Evolutionary conservation across 2,113 vertebrate species (phyloP).

Genomic region (Pterocles gutturalis): DNA sequence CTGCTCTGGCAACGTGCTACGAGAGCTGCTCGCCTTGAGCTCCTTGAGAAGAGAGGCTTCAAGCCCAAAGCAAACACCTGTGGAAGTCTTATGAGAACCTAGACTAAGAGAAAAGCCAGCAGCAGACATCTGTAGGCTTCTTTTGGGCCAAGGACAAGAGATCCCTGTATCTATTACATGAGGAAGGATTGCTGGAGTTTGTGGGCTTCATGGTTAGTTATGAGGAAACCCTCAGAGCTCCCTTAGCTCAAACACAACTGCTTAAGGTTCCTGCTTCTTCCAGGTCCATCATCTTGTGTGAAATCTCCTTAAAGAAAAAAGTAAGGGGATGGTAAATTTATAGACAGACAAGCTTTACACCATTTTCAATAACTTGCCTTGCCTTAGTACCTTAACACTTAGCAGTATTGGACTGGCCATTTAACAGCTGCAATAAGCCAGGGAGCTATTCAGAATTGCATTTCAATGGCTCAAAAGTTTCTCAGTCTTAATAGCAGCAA

Average conservation of each 20-base stretch:
- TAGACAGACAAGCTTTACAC: background rate
- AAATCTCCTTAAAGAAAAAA: background rate
- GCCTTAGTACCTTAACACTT: background rate
- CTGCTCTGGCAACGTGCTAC: rapidly evolving
- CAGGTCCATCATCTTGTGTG: background rate
- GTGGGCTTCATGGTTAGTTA: background rate
- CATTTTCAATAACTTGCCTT: background rate
- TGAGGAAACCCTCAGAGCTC: background rate
- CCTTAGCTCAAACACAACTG: background rate
- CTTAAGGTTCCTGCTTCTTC: background rate
- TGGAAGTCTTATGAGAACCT: background rate
- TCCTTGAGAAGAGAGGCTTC: background rate
- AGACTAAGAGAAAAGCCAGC: background rate
- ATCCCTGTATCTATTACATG: background rate
- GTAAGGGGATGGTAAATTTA: background rate
- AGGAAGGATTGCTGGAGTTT: background rate
- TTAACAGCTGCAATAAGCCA: background rate
- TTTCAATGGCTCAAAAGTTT: background rate
- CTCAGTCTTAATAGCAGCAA: background rate
- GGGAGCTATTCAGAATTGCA: rapidly evolving
- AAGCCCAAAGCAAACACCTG: conserved; percentile 22
- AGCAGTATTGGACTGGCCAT: background rate
- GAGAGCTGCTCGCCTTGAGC: background rate
- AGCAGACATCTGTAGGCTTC: background rate
- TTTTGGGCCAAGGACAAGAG: background rate